A percentile compares a stretch with the other conserved stretches of the same genome.
These are phyloP conservation scores for Cebus imitator DNA, from an alignment of 2,113 vertebrate species.

Conservation along the genomic window DNA sequence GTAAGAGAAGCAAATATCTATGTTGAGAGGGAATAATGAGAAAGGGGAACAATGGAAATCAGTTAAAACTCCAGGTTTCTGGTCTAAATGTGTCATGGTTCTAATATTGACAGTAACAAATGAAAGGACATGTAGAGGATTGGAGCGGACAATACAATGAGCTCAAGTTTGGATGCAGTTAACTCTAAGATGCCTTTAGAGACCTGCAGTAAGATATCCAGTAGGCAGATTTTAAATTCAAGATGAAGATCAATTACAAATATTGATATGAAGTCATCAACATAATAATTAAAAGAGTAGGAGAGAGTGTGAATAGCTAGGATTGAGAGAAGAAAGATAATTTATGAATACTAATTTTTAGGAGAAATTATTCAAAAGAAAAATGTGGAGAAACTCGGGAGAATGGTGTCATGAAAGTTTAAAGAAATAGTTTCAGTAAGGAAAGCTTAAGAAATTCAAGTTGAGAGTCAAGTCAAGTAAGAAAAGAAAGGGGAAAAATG, in stretches of 20 bases:
- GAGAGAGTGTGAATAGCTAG: not conserved
- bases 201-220: not conserved
- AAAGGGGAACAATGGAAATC: not conserved
- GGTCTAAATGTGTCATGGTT: not conserved
- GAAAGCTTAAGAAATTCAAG: not conserved
- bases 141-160: not conserved
- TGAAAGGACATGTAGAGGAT: not conserved
- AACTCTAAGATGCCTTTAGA: not conserved
- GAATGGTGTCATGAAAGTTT: not conserved
- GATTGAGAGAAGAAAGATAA: not conserved
- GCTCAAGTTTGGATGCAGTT: not conserved
- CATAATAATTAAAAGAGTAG: not conserved
- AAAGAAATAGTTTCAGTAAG: slow-evolving; percentile 19
- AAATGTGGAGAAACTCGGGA: not conserved
- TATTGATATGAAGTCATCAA: not conserved
- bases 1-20: not conserved
- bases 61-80: not conserved
- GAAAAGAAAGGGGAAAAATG: not conserved
- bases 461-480: not conserved
- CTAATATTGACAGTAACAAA: not conserved
- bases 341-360: not conserved
- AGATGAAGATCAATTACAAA: not conserved
- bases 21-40: not conserved
- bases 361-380: not conserved
- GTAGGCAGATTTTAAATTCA: not conserved